Conservation (phyloP, 2,888 invertebrate genomes). For the Elgonia sp. region DNA sequence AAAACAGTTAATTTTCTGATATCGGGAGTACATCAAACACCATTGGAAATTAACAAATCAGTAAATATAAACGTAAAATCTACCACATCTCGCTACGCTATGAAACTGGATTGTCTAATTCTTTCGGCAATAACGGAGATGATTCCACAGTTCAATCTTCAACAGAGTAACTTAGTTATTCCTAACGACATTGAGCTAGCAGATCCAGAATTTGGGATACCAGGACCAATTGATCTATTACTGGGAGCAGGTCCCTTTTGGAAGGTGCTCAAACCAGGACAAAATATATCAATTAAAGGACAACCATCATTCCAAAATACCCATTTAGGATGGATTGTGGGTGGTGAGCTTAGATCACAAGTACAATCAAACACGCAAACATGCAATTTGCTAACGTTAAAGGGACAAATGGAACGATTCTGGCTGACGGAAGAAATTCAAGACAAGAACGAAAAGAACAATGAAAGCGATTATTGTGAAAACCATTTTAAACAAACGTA, state of each 20-base stretch:
- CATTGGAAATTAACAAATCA: not conserved
- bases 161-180: not conserved
- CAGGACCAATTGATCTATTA: not conserved
- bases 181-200: conserved; percentile 5
- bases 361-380: not conserved
- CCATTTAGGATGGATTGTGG: conserved; percentile 13
- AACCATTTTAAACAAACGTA: conserved; percentile 11
- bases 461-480: not conserved
- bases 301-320: conserved; percentile 19
- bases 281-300: not conserved
- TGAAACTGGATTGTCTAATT: not conserved
- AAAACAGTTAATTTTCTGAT: not conserved
- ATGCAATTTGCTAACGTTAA: not conserved
- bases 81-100: not conserved
- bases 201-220: not conserved
- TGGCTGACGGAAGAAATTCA: not conserved
- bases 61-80: conserved; percentile 12
- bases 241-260: not conserved
- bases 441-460: not conserved
- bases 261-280: not conserved
- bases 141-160: not conserved
- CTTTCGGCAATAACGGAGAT: conserved; percentile 1
- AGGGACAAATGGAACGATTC: not conserved
- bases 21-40: not conserved
- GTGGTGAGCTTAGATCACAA: not conserved